Conservation (phyloP, 2,888 invertebrate genomes). For the Didymodactylos carnosus region DNA sequence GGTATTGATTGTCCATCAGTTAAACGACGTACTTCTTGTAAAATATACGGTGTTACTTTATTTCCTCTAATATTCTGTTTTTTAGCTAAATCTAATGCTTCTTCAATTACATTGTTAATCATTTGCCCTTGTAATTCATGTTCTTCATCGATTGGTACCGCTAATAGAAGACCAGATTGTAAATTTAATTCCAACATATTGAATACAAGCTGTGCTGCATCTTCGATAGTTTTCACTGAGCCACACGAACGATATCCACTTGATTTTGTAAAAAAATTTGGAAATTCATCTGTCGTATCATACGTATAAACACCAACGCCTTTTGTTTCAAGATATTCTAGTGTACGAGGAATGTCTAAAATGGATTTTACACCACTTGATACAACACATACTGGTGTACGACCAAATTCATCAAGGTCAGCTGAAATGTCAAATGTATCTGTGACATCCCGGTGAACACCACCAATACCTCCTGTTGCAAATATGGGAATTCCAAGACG, state of each 20-base stretch:
- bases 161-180: slow-evolving; percentile 50
- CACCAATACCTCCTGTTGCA: slow-evolving; percentile 74
- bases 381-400: slow-evolving; percentile 66
- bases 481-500: slow-evolving; percentile 65
- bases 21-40: slow-evolving; percentile 53
- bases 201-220: slow-evolving; percentile 47
- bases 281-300: slow-evolving; percentile 51
- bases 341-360: slow-evolving; percentile 72
- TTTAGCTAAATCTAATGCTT: slow-evolving; percentile 11
- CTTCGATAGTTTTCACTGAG: slow-evolving; percentile 38
- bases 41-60: slow-evolving; percentile 72
- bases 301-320: slow-evolving; percentile 47
- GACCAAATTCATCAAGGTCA: slow-evolving; percentile 70
- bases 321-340: slow-evolving; percentile 52
- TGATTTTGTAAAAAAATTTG: slow-evolving; percentile 68
- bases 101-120: slow-evolving; percentile 13
- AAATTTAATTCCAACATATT: slow-evolving; percentile 23
- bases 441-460: slow-evolving; percentile 62
- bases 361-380: slow-evolving; percentile 93
- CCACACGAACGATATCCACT: slow-evolving; percentile 55
- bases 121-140: slow-evolving; percentile 39
- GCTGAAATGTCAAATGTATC: slow-evolving; percentile 83
- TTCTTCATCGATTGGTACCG: slow-evolving; percentile 47
- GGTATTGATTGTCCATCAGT: slow-evolving; percentile 60
- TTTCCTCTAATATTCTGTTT: slow-evolving; percentile 50